Base-by-base conservation (phyloP, 1,140 invertebrate genomes). In the Charaxes varanes region DNA sequence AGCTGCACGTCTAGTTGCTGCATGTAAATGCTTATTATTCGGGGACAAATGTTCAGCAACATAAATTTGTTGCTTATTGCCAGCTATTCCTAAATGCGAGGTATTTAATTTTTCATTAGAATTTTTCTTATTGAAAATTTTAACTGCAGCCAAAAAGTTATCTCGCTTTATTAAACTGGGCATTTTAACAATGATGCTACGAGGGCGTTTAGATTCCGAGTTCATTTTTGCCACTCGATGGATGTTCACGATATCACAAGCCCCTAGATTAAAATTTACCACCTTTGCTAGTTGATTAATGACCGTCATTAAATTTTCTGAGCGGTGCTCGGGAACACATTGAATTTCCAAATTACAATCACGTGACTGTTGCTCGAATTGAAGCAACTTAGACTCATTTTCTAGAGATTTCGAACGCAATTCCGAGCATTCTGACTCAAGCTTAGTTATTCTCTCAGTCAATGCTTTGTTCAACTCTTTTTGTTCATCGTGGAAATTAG, bases 61-160 rank as follows among this genome's bases (percentile, higher is more conserved):
- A 21, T 28, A 38, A 0, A 38, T 27, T 14, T 19, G 7, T 15
- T 18, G 14, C n/a, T 27, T 26, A 3, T n/a, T 15, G 6, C 35
- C 35, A 1, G 8, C 8, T 3, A 27, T 17, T 14, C 35, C 45
- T 28, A 41, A 16, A 32, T 41, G 45, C 7, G 31, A 22, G 1
- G 32, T 34, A 13, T 36, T 51, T 7, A 51, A 11, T 14, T 51
- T 51, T 1, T 41, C 36, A 2, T 35, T 24, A 10, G 16, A 15
- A 41, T 41, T 44, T 6, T 36, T 51, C 27, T 44, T 53, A n/a
- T 53, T 53, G 18, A 35, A 47, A 8, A 13, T 46, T 30, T 7
- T 22, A n/a, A 15, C 35, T 35, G 23, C 28, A 15, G 17, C 43
- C 21, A 22, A 22, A 22, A 22, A 22, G 7, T 22, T 22, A 11